A percentile compares a stretch with the other conserved stretches of the same genome.
Conservation (phyloP, 2,888 invertebrate species). For the Pandemis heparana region DNA sequence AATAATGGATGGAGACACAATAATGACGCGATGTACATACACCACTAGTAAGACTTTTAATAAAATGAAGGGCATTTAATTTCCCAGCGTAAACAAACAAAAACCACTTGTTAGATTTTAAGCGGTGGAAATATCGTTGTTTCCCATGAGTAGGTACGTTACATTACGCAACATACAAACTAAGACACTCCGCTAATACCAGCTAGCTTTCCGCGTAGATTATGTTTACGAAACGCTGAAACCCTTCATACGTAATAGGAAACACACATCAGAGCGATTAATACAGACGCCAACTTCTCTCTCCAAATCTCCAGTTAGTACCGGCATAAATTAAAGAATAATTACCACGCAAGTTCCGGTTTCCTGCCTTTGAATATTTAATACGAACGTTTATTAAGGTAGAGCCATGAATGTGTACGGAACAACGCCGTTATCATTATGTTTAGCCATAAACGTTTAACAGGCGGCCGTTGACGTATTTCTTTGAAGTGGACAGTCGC, state of each 20-base stretch:
- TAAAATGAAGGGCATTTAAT: background rate
- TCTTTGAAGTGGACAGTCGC: constrained; percentile 2
- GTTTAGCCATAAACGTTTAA: constrained; percentile 1
- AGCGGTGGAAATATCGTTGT: background rate
- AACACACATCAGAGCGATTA: constrained; percentile 24
- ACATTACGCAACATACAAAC: background rate
- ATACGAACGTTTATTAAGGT: constrained; percentile 39
- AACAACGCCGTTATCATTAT: constrained; percentile 28
- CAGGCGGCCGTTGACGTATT: background rate
- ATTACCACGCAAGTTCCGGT: constrained; percentile 42
- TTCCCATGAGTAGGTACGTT: background rate
- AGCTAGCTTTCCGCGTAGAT: constrained; percentile 4
- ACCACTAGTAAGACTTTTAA: background rate
- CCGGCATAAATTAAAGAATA: constrained; percentile 43
- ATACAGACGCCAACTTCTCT: constrained; percentile 29
- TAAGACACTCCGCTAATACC: background rate
- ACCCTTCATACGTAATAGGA: constrained; percentile 15
- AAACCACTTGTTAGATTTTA: background rate
- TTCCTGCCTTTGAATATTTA: constrained; percentile 41
- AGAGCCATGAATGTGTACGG: constrained; percentile 22
- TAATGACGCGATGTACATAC: background rate
- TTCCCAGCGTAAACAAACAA: background rate
- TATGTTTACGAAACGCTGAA: constrained; percentile 9
- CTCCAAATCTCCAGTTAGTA: constrained; percentile 40
- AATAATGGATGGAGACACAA: too few relatives aligned